Base-by-base conservation (phyloP, 2,888 invertebrate species). In the Saturnia japonica region DNA sequence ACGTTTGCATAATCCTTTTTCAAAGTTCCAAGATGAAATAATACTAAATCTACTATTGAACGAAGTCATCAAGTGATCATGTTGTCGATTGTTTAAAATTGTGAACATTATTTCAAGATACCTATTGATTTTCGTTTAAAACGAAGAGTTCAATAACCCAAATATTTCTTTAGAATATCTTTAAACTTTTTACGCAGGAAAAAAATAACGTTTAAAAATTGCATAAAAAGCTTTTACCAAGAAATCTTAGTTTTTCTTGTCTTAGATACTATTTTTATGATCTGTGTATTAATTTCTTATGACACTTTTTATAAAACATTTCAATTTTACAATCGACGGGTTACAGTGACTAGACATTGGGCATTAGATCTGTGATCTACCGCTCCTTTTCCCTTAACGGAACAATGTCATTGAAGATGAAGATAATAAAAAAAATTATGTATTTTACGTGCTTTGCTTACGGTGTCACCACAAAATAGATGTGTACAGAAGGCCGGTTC, bases 401-500 rank as follows among this genome's bases (percentile, higher is more conserved):
- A 62, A 62, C 64, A 64, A 64, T 40, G n/a, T 7, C 40, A 40
- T 40, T 40, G 40, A 64, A 64, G 64, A 19, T 64, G 16, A 28
- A 57, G 25, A 54, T 34, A 64, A 64, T 40, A 19, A 40, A 64
- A n/a, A 3, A 1, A 34, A 62, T n/a, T n/a, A 16, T 62, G 34
- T n/a, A 64, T 40, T 64, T n/a, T 64, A 64, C 64, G 64, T 64
- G 64, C 64, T 64, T 16, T 64, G 64, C 64, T 64, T 16, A 19
- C 57, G 25, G 62, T 57, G 57, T 16, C 34, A 34, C 34, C 34
- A 34, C 34, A 34, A 34, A 34, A 34, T 34, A 34, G 34, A 34
- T 34, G 6, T 2, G 34, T 34, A 34, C 34, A 34, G 34, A 34
- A 34, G 6, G 34, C 2, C 34, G 34, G 34, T 34, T 34, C 6